Base-by-base conservation (phyloP, 1,140 invertebrate species). In the Drosophila triauraria region DNA sequence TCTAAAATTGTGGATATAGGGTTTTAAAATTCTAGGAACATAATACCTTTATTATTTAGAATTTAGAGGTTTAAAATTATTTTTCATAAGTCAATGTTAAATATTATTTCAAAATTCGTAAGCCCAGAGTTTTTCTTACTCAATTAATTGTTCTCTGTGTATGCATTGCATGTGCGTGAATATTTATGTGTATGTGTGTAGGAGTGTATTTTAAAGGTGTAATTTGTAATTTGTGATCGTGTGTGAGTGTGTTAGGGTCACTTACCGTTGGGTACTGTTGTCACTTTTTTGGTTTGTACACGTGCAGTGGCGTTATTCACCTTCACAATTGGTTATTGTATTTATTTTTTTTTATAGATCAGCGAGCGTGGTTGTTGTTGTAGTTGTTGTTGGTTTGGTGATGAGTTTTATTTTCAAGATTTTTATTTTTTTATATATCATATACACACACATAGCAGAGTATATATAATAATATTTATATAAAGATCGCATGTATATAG, bases 221-320 rank as follows among this genome's bases (percentile, higher is more conserved):
- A 46, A 57, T 53, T 30, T 56, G 43, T 63, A 56, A 63, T 38
- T 61, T 30, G 46, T 35, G 60, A 53, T 57, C 40, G 23, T 50
- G 68, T 69, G 68, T 61, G 63, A 60, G 58, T 62, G 60, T 67
- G 88, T 85, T 82, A 92, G 75, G 81, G 78, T 59, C 86, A 94
- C 97, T 96, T 95, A 98, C 98, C 98, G 95, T 98, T 97, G 87
- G 97, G 97, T 93, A 98, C 95, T 91, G 97, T 95, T 82, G 91
- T 84, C 93, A 97, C 96, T 95, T 99, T 99, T 96, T 99, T 99
- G 92, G 98, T 99, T 96, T 99, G 98, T 93, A 99, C 98, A 95
- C 98, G 95, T 84, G 98, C 98, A 90, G 98, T 99, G 81, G 98
- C 98, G 95, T 99, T 99, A 95, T 99, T 99, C 93, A 99, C 98